Percentiles rank a stretch among this genome's conserved stretches.
Conservation (phyloP, 2,797 vertebrate species). For the Pampus argenteus region DNA sequence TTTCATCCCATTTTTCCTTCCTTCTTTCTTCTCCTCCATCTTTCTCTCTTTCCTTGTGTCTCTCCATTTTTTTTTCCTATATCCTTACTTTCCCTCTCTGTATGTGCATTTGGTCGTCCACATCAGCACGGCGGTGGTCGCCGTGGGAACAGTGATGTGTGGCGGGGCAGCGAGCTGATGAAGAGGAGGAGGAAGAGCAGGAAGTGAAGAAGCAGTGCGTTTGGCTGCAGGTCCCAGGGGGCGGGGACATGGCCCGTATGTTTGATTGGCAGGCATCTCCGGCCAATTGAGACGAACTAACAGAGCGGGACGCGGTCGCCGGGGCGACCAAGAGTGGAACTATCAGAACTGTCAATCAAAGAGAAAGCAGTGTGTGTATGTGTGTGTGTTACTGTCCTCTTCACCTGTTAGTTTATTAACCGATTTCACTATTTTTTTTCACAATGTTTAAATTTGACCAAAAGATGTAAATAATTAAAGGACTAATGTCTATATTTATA, state of each 20-base stretch:
- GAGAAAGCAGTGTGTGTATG: background rate
- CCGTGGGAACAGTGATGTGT: slow-evolving; percentile 38
- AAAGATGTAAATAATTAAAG: no score
- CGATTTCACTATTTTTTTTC: no score
- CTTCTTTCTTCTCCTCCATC: background rate
- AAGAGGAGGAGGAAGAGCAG: slow-evolving; percentile 13
- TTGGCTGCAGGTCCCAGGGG: slow-evolving; percentile 36
- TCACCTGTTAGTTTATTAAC: no score
- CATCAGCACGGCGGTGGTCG: slow-evolving; percentile 22
- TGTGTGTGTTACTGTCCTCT: no score
- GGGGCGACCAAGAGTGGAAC: slow-evolving; percentile 45
- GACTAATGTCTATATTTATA: no score
- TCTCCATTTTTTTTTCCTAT: no score
- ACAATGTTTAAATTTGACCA: no score
- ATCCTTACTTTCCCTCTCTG: background rate
- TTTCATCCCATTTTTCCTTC: background rate
- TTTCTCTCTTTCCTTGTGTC: background rate
- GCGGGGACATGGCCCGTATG: slow-evolving; percentile 45
- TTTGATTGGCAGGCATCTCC: slow-evolving; percentile 67
- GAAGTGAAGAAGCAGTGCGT: slow-evolving; percentile 2
- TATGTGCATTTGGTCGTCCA: slow-evolving; percentile 15
- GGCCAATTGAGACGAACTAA: slow-evolving; percentile 68
- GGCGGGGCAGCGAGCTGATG: slow-evolving; percentile 35
- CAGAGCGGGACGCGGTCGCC: slow-evolving; percentile 59
- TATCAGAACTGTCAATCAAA: slow-evolving; percentile 67